Conservation (phyloP, 2,113 vertebrate species). For the Pelmatolapia mariae region DNA sequence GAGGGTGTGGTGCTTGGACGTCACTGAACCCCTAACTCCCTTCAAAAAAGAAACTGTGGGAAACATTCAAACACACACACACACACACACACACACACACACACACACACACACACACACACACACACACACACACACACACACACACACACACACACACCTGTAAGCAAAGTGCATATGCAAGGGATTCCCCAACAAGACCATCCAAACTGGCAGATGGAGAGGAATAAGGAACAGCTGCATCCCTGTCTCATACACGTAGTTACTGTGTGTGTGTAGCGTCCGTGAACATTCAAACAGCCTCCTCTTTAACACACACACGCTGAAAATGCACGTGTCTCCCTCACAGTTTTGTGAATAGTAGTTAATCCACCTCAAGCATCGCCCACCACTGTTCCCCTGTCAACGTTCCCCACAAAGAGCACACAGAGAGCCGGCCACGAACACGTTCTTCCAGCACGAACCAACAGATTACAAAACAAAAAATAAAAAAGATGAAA, state of each 20-base stretch:
- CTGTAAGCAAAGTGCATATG: constrained; percentile 18
- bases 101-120: not conserved
- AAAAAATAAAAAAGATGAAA: not conserved
- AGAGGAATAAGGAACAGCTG: constrained; percentile 14
- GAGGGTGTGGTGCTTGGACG: constrained; percentile 2
- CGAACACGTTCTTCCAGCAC: not conserved
- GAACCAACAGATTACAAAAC: not conserved
- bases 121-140: not conserved
- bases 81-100: not conserved
- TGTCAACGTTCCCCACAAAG: not conserved
- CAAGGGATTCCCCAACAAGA: constrained; percentile 34
- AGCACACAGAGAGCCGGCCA: not conserved
- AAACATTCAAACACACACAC: not conserved
- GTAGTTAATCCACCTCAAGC: constrained; percentile 33
- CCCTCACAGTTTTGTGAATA: constrained; percentile 35
- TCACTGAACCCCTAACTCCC: not conserved
- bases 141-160: not conserved
- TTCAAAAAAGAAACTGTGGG: not conserved
- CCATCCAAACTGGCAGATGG: constrained; percentile 14
- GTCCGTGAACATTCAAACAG: not conserved
- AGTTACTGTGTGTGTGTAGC: not conserved
- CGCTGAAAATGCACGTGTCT: not conserved
- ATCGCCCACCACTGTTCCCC: constrained; percentile 4
- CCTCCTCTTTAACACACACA: not conserved
- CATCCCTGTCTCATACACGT: not conserved